Percentiles rank a stretch among this genome's conserved stretches.
phyloP scores from a whole-genome alignment of 1,140 invertebrate genomes.

The Rhyacophila brunnea region DNA sequence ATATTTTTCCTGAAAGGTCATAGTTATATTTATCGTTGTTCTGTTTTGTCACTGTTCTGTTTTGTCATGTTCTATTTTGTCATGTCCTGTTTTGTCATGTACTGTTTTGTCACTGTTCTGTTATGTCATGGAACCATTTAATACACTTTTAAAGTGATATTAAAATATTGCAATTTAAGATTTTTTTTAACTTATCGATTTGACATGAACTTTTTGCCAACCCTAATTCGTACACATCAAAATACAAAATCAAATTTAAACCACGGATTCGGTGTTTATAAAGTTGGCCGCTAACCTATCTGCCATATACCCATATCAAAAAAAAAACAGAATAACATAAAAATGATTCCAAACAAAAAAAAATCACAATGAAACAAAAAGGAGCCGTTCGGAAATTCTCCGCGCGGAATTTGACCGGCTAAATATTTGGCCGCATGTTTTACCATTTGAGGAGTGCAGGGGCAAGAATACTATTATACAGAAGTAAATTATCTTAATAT shows the following conservation, averaged over 20 bases:
- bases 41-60: too few species aligned
- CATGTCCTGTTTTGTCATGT: too few species aligned
- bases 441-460: conserved; percentile 7
- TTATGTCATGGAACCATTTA: too few species aligned
- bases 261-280: conserved; percentile 33
- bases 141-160: too few species aligned
- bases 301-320: conserved; percentile 34
- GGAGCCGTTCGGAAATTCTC: conserved; percentile 7
- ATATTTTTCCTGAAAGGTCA: too few species aligned
- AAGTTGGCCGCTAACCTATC: conserved; percentile 34
- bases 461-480: too few species aligned
- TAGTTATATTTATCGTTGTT: too few species aligned
- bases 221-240: conserved; percentile 21
- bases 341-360: conserved; percentile 30
- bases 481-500: too few species aligned
- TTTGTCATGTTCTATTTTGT: too few species aligned
- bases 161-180: too few species aligned
- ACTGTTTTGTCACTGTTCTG: too few species aligned
- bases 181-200: too few species aligned
- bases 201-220: neutral
- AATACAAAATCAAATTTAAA: conserved; percentile 33
- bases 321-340: conserved; percentile 25
- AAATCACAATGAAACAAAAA: conserved; percentile 21
- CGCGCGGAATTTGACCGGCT: neutral
- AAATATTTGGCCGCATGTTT: neutral